Percentiles rank a stretch among this genome's conserved stretches.
Evolutionary conservation across 1,140 invertebrate genomes (phyloP).

Genomic region (Drosophila yakuba): DNA sequence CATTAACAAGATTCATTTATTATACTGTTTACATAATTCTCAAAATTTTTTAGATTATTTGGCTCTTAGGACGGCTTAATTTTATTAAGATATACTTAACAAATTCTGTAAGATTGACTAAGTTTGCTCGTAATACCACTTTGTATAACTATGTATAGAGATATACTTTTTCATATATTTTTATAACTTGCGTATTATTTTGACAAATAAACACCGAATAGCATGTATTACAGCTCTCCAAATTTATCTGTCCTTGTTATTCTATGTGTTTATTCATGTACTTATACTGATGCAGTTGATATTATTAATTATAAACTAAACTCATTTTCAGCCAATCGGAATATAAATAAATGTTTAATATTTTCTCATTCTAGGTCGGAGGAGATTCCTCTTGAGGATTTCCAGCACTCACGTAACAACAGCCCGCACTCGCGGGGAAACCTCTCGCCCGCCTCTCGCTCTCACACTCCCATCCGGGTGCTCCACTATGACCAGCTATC

Average conservation of each 20-base stretch:
- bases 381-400: conserved; percentile 94
- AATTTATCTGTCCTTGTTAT: not conserved
- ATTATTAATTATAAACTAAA: not conserved
- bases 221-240: not conserved
- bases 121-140: not conserved
- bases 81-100: not conserved
- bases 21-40: not conserved
- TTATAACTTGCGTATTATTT: not conserved
- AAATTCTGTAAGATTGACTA: not conserved
- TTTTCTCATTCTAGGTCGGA: conserved; percentile 86
- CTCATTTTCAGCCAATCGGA: not conserved
- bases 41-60: not conserved
- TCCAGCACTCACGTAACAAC: conserved; percentile 85
- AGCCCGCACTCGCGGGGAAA: conserved; percentile 74
- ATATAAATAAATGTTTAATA: no score
- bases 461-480: conserved; percentile 76
- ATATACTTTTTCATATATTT: not conserved
- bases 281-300: not conserved
- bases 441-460: conserved; percentile 72
- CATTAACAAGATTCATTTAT: no score
- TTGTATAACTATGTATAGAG: not conserved
- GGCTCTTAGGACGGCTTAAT: not conserved
- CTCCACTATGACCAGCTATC: conserved; percentile 85
- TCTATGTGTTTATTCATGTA: not conserved
- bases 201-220: not conserved